Conservation (phyloP, 2,888 invertebrate genomes). For the Serrognathus titanus region DNA sequence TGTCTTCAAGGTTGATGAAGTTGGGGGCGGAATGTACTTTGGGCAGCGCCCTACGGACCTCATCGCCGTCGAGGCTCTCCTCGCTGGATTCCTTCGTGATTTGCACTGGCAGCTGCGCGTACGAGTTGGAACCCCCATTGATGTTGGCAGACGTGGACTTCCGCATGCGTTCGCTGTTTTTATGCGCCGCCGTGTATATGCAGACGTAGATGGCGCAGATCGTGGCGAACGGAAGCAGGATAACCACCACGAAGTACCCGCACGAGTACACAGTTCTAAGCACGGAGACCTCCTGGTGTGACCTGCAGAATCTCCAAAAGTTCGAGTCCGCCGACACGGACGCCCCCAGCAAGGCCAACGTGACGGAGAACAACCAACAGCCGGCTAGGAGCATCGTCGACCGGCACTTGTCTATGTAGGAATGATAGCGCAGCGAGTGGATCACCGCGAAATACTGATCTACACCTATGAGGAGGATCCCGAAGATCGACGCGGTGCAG, state of each 20-base stretch:
- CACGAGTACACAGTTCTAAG: conserved; percentile 44
- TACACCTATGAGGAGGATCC: conserved; percentile 60
- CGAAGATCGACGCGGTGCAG: conserved; percentile 59
- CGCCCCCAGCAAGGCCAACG: conserved; percentile 50
- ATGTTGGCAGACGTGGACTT: conserved; percentile 48
- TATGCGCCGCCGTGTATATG: conserved; percentile 73
- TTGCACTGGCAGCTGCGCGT: conserved; percentile 49
- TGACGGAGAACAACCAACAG: conserved; percentile 51
- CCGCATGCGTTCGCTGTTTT: conserved; percentile 63
- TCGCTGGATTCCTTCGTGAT: conserved; percentile 27
- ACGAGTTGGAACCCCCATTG: conserved; percentile 51
- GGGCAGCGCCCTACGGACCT: conserved; percentile 33
- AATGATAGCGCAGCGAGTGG: conserved; percentile 62
- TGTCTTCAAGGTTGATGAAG: conserved; percentile 5
- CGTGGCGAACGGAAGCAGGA: conserved; percentile 55
- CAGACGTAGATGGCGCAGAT: conserved; percentile 72
- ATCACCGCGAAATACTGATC: conserved; percentile 67
- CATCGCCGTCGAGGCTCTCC: conserved; percentile 51
- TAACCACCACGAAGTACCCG: conserved; percentile 49
- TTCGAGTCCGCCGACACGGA: conserved; percentile 49
- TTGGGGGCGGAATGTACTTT: conserved; percentile 43
- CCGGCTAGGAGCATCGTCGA: conserved; percentile 50
- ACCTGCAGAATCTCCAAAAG: conserved; percentile 48
- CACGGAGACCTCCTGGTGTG: background rate
- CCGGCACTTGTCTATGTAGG: conserved; percentile 53